Evolutionary conservation across 2,888 invertebrate species (phyloP).

Genomic region (Colostygia pectinataria): DNA sequence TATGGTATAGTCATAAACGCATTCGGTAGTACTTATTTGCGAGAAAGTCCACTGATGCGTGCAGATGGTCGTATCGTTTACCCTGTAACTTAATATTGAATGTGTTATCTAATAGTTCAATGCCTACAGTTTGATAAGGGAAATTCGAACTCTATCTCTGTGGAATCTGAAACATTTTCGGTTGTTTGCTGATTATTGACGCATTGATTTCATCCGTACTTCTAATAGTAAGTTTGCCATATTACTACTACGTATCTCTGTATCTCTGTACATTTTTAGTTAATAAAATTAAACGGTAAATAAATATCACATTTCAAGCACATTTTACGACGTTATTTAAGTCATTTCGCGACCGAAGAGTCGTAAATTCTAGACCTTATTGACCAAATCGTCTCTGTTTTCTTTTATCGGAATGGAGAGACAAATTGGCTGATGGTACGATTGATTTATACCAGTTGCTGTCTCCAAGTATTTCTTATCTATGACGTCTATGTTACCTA

Average conservation of each 20-base stretch:
- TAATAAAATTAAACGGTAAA: conserved; percentile 7
- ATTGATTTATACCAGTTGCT: background rate
- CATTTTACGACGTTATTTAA: conserved; percentile 2
- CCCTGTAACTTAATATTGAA: conserved; percentile 67
- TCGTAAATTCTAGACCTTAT: conserved; percentile 13
- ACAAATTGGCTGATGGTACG: conserved; percentile 5
- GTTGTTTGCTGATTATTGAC: conserved; percentile 24
- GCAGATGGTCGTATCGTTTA: conserved; percentile 72
- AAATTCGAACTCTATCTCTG: conserved; percentile 47
- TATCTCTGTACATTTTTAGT: conserved; percentile 37
- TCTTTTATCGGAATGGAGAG: conserved; percentile 7
- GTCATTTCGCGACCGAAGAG: conserved; percentile 2
- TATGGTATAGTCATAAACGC: conserved; percentile 23
- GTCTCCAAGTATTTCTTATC: conserved; percentile 11
- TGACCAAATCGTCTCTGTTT: background rate
- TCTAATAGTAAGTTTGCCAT: conserved; percentile 60
- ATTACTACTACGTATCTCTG: too few relatives aligned
- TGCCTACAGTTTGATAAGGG: conserved; percentile 47
- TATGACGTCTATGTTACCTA: background rate
- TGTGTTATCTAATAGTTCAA: conserved; percentile 66
- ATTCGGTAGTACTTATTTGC: conserved; percentile 36
- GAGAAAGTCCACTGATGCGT: conserved; percentile 67
- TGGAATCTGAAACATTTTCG: conserved; percentile 43
- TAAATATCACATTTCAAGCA: conserved; percentile 14
- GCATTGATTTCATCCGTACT: conserved; percentile 48